A percentile compares a stretch with the other conserved stretches of the same genome.
phyloP scores from a whole-genome alignment of 1,140 invertebrate species.

The Neodiprion lecontei region DNA sequence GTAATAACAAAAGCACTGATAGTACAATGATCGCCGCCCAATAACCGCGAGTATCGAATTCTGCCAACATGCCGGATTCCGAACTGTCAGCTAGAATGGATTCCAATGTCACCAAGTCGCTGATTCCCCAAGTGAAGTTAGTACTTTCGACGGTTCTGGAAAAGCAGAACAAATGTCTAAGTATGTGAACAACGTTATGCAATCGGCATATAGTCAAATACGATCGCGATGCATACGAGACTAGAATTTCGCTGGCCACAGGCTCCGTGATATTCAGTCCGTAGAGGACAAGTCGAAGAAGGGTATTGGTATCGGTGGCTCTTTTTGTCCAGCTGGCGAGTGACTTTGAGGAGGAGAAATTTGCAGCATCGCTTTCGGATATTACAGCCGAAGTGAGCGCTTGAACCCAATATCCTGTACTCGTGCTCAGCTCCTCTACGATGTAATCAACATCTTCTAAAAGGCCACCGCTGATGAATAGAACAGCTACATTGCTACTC shows the following conservation, averaged over 20 bases:
- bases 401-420: neutral
- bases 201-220: no score
- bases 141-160: neutral
- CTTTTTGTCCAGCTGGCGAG: neutral
- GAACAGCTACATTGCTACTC: neutral
- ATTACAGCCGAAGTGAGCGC: neutral
- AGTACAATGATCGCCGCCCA: neutral
- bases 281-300: conserved; percentile 3
- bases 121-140: neutral
- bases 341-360: neutral
- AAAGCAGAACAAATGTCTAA: no score
- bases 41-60: neutral
- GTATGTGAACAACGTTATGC: no score
- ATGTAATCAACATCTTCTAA: conserved; percentile 8
- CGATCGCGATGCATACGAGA: neutral
- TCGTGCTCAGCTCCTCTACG: neutral
- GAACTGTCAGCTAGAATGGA: neutral
- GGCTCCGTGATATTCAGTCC: neutral
- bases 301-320: neutral
- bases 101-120: neutral
- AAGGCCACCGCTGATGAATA: neutral
- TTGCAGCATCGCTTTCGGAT: neutral
- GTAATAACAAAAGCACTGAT: neutral
- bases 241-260: neutral
- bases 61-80: neutral